phyloP scores from a whole-genome alignment of 2,113 vertebrate genomes.

The Mormyrus iriodes region DNA sequence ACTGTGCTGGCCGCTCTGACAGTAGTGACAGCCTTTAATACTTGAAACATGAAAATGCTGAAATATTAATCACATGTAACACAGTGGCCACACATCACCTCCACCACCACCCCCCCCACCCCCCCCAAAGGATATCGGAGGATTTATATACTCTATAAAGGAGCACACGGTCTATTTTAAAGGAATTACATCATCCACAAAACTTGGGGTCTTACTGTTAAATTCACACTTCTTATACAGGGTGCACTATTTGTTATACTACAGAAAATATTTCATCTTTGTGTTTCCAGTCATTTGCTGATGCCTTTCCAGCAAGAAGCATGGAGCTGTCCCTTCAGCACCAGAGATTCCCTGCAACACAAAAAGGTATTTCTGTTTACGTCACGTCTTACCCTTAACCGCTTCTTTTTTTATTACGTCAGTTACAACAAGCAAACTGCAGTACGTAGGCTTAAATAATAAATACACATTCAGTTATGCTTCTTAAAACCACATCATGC shows the following conservation, averaged over 20 bases:
- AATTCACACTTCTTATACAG: background rate
- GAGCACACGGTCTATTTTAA: background rate
- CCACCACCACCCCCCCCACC: no score
- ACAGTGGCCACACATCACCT: background rate
- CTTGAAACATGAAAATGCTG: background rate
- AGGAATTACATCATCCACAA: background rate
- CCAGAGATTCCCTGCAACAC: background rate
- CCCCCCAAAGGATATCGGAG: background rate
- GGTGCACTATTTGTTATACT: background rate
- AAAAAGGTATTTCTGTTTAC: background rate
- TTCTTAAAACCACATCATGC: background rate
- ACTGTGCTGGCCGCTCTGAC: background rate
- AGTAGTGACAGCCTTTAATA: background rate
- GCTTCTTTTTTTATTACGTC: background rate
- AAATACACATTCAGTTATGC: background rate
- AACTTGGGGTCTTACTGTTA: background rate
- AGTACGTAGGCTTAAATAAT: background rate
- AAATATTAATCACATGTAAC: background rate
- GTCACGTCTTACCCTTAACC: background rate
- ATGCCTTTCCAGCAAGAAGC: background rate
- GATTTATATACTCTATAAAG: background rate
- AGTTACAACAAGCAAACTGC: background rate
- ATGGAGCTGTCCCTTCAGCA: conserved; percentile 26
- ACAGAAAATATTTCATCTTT: background rate
- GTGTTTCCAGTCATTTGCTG: background rate